Base-by-base conservation (phyloP, 1,140 invertebrate genomes). In the Ericerus pela region DNA sequence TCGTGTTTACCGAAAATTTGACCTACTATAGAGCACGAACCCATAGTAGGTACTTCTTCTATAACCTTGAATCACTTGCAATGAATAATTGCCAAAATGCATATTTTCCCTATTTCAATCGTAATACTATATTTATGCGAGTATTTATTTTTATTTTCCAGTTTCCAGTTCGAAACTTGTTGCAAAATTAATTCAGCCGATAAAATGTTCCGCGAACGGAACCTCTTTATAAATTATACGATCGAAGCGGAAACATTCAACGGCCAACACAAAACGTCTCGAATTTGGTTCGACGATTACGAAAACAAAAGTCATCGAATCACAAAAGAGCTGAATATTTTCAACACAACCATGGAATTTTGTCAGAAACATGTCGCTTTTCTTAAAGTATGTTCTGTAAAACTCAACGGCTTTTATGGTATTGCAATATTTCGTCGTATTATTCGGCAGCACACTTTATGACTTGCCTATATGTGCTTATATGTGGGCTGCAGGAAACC, bases 161-260 rank as follows among this genome's bases (percentile, higher is more conserved):
- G 81, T 68, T 91, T 95, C 64, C 76, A 82, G n/a, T 89, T 94
- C 62, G 73, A 84, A 70, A 80, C 87, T 0, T 95, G 91, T 66
- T 91, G 88, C 63, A 78, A 78, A 59, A 83, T 91, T 51, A 77
- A 81, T 60, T 78, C 79, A 1, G 67, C 79, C 16, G 75, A 76
- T 14, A 76, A 76, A 61, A 72, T 75, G 4, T 43, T 33, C 30
- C 37, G 56, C 8, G 29, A 36, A 29, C 37, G 56, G 20, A 51
- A 38, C 12, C 5, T 56, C 26, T 75, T 69, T 57, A 65, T 90
- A 1, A 77, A 79, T 60, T 88, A 85, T 67, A 76, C 76, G 8
- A 81, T 91, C n/a, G 85, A 88, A 71, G 86, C 85, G 0, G 88
- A 91, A 71, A 85, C 83, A 1, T 86, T 82, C 64, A 70, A 76